Evolutionary conservation across 1,140 invertebrate species (phyloP).

Genomic region (Papilio helenus): DNA sequence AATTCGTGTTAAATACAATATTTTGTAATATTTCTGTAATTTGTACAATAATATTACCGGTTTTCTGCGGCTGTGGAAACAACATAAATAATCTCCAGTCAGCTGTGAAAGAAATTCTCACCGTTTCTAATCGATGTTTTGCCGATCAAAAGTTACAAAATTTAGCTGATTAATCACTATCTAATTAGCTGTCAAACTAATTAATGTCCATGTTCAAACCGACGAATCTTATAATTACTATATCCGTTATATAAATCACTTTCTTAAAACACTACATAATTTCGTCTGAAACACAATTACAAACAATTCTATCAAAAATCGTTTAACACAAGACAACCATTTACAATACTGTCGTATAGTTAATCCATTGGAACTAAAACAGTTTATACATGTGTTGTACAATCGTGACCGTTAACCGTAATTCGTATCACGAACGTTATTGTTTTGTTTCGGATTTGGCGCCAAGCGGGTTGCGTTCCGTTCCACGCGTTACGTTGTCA

Average conservation of each 20-base stretch:
- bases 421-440: constrained; percentile 21
- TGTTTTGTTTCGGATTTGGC: constrained; percentile 27
- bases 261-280: too few species aligned
- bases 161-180: background rate
- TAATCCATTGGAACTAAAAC: background rate
- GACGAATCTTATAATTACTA: background rate
- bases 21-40: constrained; percentile 46
- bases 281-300: too few species aligned
- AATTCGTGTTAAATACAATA: constrained; percentile 44
- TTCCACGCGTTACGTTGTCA: constrained; percentile 37
- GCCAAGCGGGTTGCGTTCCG: constrained; percentile 31
- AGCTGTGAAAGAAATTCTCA: constrained; percentile 7
- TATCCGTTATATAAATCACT: too few species aligned
- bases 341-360: too few species aligned
- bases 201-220: background rate
- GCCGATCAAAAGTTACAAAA: background rate
- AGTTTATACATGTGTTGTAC: background rate
- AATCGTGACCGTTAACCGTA: constrained; percentile 7
- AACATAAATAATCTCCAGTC: constrained; percentile 23
- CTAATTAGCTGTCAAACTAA: background rate
- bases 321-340: too few species aligned
- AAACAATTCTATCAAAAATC: background rate
- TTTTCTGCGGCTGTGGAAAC: constrained; percentile 31
- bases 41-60: constrained; percentile 38
- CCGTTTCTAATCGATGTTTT: background rate